Conservation (phyloP, 2,797 vertebrate species). For the Rhabdomys pumilio region DNA sequence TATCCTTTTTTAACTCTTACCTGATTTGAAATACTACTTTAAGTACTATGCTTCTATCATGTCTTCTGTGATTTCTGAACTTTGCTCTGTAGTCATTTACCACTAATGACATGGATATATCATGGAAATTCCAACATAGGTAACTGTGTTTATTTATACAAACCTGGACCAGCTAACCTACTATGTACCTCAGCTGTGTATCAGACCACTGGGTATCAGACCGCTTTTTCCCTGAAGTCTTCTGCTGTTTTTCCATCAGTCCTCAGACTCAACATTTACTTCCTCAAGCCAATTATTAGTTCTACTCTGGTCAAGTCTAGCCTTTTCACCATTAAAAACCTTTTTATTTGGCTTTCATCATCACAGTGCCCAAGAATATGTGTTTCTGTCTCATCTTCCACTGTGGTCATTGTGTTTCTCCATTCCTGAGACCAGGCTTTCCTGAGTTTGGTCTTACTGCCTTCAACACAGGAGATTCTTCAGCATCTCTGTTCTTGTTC, state of each 20-base stretch:
- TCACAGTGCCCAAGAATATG: neutral
- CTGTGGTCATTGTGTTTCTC: neutral
- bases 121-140: neutral
- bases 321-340: neutral
- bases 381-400: neutral
- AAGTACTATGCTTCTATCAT: neutral
- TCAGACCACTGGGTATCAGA: neutral
- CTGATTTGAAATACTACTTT: conserved; percentile 34
- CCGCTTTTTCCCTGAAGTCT: neutral
- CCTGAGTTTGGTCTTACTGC: neutral
- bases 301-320: neutral
- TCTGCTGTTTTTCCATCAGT: neutral
- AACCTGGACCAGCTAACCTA: neutral
- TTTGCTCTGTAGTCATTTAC: neutral
- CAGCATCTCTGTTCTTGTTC: neutral
- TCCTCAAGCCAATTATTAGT: neutral
- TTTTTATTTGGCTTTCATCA: neutral
- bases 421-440: neutral
- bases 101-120: neutral
- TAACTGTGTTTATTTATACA: neutral
- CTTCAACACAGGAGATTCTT: neutral
- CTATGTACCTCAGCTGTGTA: neutral
- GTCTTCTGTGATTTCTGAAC: neutral
- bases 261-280: neutral
- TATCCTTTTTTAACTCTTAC: neutral